Percentiles rank a stretch among this genome's conserved stretches.
phyloP scores from a whole-genome alignment of 2,888 invertebrate genomes.

The Philereme vetulata region DNA sequence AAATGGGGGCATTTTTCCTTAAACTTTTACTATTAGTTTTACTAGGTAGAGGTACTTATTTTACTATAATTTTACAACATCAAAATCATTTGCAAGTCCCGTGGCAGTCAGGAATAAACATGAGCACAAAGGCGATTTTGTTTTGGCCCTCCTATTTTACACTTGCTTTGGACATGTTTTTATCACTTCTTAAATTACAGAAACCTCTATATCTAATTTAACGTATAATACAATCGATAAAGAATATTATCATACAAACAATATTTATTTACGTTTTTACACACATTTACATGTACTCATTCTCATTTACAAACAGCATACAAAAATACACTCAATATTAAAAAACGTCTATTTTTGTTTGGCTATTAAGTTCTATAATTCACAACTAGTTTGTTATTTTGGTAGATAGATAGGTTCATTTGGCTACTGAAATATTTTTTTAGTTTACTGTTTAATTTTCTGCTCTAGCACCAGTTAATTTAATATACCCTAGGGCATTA shows the following conservation, averaged over 20 bases:
- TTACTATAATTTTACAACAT: neutral
- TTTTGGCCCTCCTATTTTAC: constrained; percentile 23
- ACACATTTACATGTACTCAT: constrained; percentile 35
- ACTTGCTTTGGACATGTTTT: constrained; percentile 19
- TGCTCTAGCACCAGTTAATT: constrained; percentile 4
- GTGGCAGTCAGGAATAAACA: constrained; percentile 4
- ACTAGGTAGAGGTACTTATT: too few relatives aligned
- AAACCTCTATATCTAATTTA: constrained; percentile 28
- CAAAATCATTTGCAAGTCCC: constrained; percentile 7
- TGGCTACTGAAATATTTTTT: constrained; percentile 14
- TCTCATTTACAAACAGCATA: constrained; percentile 60
- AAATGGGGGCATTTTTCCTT: constrained; percentile 20
- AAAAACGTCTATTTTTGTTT: constrained; percentile 29
- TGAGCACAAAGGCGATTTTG: constrained; percentile 20
- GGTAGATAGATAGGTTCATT: constrained; percentile 15
- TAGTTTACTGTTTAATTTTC: neutral
- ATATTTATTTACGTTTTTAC: constrained; percentile 24
- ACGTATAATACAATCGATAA: constrained; percentile 28
- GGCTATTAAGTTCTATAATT: constrained; percentile 24
- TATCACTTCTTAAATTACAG: constrained; percentile 25
- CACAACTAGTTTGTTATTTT: constrained; percentile 7
- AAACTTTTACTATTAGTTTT: constrained; percentile 8
- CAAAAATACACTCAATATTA: constrained; percentile 60
- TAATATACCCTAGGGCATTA: neutral
- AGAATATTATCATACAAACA: constrained; percentile 27